These are phyloP conservation scores for Epirrita christyi DNA, from an alignment of 2,888 invertebrate genomes.

Conservation along the genomic window DNA sequence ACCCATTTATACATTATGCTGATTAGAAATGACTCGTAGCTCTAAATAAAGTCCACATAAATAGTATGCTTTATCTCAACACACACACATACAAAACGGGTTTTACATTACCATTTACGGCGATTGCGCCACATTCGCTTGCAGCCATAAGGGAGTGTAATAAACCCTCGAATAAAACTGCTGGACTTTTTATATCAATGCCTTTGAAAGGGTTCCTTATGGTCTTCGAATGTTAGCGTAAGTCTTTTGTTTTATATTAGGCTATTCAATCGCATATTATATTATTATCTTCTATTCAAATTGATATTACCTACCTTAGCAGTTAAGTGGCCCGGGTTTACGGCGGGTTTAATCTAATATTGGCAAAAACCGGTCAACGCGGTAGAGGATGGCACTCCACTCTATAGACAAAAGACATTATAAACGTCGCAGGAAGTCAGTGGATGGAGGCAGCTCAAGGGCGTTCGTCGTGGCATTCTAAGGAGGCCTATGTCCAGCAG, in stretches of 20 bases:
- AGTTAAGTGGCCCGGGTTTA: not conserved
- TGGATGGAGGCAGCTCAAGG: too few relatives aligned
- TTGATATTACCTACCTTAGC: not conserved
- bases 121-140: conserved; percentile 16
- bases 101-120: conserved; percentile 25
- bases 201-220: conserved; percentile 6
- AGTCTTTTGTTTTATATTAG: conserved; percentile 13
- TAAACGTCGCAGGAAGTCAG: too few relatives aligned
- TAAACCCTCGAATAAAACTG: conserved; percentile 28
- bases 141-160: conserved; percentile 9
- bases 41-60: not conserved
- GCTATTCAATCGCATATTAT: not conserved
- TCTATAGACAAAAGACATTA: too few relatives aligned
- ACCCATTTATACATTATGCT: not conserved
- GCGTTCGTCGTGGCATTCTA: too few relatives aligned
- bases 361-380: too few relatives aligned
- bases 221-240: conserved; percentile 1
- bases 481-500: too few relatives aligned
- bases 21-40: not conserved
- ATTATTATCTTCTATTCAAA: conserved; percentile 3
- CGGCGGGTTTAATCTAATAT: not conserved
- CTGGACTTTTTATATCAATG: conserved; percentile 12
- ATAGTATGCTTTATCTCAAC: conserved; percentile 14
- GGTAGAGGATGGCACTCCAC: too few relatives aligned
- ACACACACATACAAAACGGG: conserved; percentile 1